Base-by-base conservation (phyloP, 1,140 invertebrate species). In the Calliphora vicina region DNA sequence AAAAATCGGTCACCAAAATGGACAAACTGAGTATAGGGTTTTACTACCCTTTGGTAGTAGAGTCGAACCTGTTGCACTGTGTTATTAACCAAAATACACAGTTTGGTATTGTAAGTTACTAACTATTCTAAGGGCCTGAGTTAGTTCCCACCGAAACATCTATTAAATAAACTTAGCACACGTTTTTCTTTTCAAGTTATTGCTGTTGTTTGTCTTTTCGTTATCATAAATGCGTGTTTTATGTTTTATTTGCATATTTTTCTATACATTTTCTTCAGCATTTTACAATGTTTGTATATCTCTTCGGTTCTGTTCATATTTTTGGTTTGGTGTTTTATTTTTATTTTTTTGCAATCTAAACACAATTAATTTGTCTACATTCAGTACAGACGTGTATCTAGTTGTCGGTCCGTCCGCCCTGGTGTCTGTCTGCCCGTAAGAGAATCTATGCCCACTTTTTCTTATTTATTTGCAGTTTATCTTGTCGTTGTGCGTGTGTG, bases 321-420 rank as follows among this genome's bases (percentile, higher is more conserved):
- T 50, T 50, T 9, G 12, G 45, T 50, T 50, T 20, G 0, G n/a
- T 1, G 23, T 67, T n/a, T n/a, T n/a, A n/a, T 12, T 67, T 23
- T 23, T 23, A 2, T 10, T 23, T 25, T 67, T 67, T 67, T 23
- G 61, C 61, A 67, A 57, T 57, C 50, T 57, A 57, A 57, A 67
- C n/a, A 23, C 61, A 67, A 67, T 67, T 67, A 67, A 67, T 67
- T 67, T 67, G 61, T 67, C 61, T 67, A 67, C 61, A 67, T 67
- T 67, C 9, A 67, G 20, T 25, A 23, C 9, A 67, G 61, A 67
- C 61, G 61, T 67, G n/a, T 67, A n/a, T 67, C 20, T 20, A n/a
- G 9, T n/a, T 67, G 61, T 67, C 20, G 23, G n/a, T 23, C 61
- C 25, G n/a, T 9, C 20, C 9, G 61, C 6, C 50, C n/a, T n/a